These are phyloP conservation scores for Urosaurus nigricauda DNA, from an alignment of 2,797 vertebrate species.

Conservation along the genomic window DNA sequence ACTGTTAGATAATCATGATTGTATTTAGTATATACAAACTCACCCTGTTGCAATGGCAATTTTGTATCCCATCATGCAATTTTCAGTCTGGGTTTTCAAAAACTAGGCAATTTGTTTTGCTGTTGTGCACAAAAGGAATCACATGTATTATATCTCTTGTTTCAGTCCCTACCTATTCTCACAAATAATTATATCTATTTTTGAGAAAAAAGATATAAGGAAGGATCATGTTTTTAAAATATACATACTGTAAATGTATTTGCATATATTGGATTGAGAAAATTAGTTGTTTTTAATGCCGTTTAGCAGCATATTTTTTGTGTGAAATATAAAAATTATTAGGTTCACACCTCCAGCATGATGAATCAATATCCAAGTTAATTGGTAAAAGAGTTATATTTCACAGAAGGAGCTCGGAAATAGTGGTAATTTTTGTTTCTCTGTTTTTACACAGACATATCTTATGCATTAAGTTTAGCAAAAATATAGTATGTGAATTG, in stretches of 20 bases:
- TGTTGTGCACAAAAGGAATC: conserved; percentile 72
- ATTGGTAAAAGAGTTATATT: conserved; percentile 29
- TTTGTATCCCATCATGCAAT: conserved; percentile 65
- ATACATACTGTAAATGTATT: conserved; percentile 53
- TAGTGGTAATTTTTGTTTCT: not conserved
- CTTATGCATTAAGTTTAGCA: too few species aligned
- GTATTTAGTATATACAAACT: conserved; percentile 71
- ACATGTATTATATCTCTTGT: conserved; percentile 67
- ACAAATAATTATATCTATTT: conserved; percentile 68
- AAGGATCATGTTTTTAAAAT: conserved; percentile 50
- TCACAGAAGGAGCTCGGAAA: not conserved
- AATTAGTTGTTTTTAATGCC: conserved; percentile 68
- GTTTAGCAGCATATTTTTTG: conserved; percentile 64
- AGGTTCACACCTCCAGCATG: conserved; percentile 57
- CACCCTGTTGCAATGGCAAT: conserved; percentile 65
- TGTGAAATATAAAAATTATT: conserved; percentile 57
- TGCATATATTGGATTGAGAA: conserved; percentile 61
- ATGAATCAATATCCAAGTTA: conserved; percentile 43
- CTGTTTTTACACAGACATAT: too few species aligned
- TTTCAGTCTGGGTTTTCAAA: conserved; percentile 70
- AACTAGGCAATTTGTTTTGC: conserved; percentile 74
- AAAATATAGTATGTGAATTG: too few species aligned
- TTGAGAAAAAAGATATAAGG: conserved; percentile 62
- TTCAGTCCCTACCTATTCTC: conserved; percentile 61
- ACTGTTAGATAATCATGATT: conserved; percentile 64